Conservation (phyloP, 30 jellyfish, hydroid and myxozoan genomes). For the Aurelia aurita complex sp. Pacific region DNA sequence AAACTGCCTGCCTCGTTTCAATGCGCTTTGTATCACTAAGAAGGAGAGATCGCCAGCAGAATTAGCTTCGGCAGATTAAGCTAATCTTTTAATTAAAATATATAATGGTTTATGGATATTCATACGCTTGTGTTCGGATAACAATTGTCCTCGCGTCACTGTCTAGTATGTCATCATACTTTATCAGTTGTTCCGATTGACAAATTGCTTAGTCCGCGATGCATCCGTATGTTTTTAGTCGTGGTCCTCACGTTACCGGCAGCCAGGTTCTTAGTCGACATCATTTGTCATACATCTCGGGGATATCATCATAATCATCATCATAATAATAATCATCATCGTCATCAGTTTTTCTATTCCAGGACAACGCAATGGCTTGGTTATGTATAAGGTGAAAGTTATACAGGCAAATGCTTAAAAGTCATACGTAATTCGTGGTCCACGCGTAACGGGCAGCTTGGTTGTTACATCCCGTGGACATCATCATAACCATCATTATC, state of each 20-base stretch:
- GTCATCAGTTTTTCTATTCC: too few species aligned
- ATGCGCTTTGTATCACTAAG: constrained; percentile 21
- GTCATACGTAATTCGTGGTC: too few species aligned
- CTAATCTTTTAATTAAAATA: constrained; percentile 30
- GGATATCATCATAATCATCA: too few species aligned
- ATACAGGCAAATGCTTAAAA: too few species aligned
- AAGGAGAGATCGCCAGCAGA: constrained; percentile 35
- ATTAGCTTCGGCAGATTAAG: constrained; percentile 48
- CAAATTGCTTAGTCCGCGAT: constrained; percentile 2
- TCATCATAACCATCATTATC: too few species aligned
- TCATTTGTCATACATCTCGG: too few species aligned
- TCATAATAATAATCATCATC: too few species aligned
- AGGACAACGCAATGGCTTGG: too few species aligned
- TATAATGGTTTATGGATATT: constrained; percentile 19
- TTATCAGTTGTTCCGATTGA: constrained; percentile 1
- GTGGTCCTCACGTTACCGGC: background rate
- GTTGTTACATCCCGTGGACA: too few species aligned
- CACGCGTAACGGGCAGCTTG: too few species aligned
- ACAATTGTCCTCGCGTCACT: constrained; percentile 1
- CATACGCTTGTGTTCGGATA: constrained; percentile 14
- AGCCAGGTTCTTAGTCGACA: background rate
- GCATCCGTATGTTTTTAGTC: background rate
- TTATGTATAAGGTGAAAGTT: too few species aligned
- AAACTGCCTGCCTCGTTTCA: constrained; percentile 58
- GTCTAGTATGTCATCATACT: constrained; percentile 19